Percentiles rank a stretch among this genome's conserved stretches.
Conservation (phyloP, 2,797 vertebrate genomes). For the Poeciliopsis gracilis region DNA sequence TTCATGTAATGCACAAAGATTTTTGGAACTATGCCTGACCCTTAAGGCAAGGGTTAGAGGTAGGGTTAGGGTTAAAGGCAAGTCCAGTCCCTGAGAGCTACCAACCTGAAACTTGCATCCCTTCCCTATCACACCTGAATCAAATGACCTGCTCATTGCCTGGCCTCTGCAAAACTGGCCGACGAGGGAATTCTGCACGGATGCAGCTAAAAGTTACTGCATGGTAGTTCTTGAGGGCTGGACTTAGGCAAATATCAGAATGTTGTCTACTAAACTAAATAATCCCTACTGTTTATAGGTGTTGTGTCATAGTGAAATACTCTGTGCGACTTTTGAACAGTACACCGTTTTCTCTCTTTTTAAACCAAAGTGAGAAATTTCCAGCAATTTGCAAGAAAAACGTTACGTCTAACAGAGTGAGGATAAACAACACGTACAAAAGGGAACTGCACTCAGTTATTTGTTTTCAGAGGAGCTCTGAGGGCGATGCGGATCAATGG, state of each 20-base stretch:
- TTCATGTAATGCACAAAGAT: not conserved
- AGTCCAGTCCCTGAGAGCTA: too few species aligned
- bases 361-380: conserved; percentile 10
- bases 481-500: conserved; percentile 65
- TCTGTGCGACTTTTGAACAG: conserved; percentile 3
- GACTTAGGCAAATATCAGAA: not conserved
- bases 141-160: too few species aligned
- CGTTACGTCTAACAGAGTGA: conserved; percentile 9
- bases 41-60: too few species aligned
- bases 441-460: conserved; percentile 40
- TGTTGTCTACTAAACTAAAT: not conserved
- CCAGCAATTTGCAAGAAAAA: conserved; percentile 12
- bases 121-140: too few species aligned
- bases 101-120: too few species aligned
- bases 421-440: conserved; percentile 44
- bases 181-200: too few species aligned
- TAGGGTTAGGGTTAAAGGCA: too few species aligned
- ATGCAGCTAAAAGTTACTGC: too few species aligned
- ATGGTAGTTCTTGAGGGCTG: too few species aligned
- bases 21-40: not conserved
- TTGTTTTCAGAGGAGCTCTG: conserved; percentile 57
- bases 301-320: not conserved
- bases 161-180: too few species aligned
- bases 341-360: not conserved
- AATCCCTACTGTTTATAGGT: not conserved